Evolutionary conservation across 2,888 invertebrate genomes (phyloP), one percentile per base, ranked within the genome.

Genomic region (Drosophila putrida): DNA sequence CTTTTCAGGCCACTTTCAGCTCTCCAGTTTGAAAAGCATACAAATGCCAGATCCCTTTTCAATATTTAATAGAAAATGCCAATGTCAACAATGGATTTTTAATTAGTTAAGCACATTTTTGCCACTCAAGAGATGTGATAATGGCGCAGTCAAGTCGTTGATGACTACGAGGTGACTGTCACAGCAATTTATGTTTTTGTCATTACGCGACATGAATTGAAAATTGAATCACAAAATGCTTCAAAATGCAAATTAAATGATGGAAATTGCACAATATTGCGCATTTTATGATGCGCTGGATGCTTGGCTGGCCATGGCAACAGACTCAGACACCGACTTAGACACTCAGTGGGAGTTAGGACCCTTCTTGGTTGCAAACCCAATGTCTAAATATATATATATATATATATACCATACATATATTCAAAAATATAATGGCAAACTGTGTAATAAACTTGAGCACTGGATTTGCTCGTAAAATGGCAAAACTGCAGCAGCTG

Each of bases 391-490:
- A 66, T 44, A 58, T 61, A 35, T 31, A 39, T 25, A 50, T 25
- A 50, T 35, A 25, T 20, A 11, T 3, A 15, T 49, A 11, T 28
- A n/a, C n/a, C n/a, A 46, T 38, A 28, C 8, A 6, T 13, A 46
- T 46, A 49, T 51, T 49, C 57, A 54, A 64, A 68, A 68, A 69
- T 79, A 69, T 79, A 71, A 79, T 75, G 65, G 60, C 65, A 57
- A 47, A 46, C 67, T 63, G 44, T 58, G 71, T 57, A 71, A 68
- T 68, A 66, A 75, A 54, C 66, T 75, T 58, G 60, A 61, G 54
- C 41, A 35, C 55, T 39, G 62, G 55, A 72, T 61, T 36, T 39
- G 47, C 47, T 25, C 63, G 57, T 61, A 59, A 70, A 67, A 63
- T 39, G 53, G 58, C 36, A 67, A 43, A 65, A 33, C 44, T 55